Evolutionary conservation across 2,888 invertebrate species (phyloP), one percentile per base, ranked within the genome.

Genomic region (Gymnoscelis rufifasciata): DNA sequence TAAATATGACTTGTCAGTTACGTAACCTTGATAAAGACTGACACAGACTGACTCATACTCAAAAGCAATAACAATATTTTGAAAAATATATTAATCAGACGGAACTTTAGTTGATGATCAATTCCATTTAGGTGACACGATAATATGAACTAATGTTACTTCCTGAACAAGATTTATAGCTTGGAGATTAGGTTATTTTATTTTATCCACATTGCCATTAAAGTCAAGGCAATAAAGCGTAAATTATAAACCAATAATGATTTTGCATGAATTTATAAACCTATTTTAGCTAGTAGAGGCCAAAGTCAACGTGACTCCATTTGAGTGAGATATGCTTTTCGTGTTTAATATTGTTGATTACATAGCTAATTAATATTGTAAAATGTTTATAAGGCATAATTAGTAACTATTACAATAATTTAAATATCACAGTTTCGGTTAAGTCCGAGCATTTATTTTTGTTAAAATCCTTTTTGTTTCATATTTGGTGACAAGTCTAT

Each of bases 141-240:
- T 43, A 35, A 27, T 31, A 8, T 26, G 38, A 35, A 31, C 24
- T 37, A 29, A 49, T 44, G 38, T 19, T 33, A 43, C 39, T 51
- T 47, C 46, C 51, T 47, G 39, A 43, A 30, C 23, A 51, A 43
- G 42, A 51, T 51, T 47, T 46, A 47, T 47, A 31, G 12, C 26
- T 23, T 27, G 10, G 19, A 37, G 37, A 51, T 43, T 43, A 36
- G 39, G 33, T 39, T 37, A 29, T 31, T 47, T 36, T 40, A 43
- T 23, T 36, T 43, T 10, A 43, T 30, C 33, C 24, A 38, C 38
- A 19, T 35, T 31, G 13, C 42, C 35, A 43, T 42, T 43, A 43
- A 42, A 27, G 15, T 15, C 43, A 43, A 48, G 42, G 39, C 33
- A 13, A 43, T 36, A 43, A 35, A 45, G 39, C 29, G 24, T 28